Evolutionary conservation across 2,888 invertebrate genomes (phyloP).

Genomic region (Phytoseiulus persimilis): DNA sequence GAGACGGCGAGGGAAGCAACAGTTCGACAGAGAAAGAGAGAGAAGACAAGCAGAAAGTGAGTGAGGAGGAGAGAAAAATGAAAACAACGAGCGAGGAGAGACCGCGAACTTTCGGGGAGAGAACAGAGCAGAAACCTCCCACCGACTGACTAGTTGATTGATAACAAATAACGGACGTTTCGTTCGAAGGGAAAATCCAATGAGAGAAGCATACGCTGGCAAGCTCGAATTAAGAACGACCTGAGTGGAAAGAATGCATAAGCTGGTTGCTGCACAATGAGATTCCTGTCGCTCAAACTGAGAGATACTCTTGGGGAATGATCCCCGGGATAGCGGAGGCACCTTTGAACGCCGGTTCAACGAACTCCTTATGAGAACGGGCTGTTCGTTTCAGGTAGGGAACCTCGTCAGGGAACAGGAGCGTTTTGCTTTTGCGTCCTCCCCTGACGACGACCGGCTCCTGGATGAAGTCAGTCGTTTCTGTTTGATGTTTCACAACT

Average conservation of each 20-base stretch:
- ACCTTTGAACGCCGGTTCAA: constrained; percentile 14
- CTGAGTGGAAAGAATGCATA: neutral
- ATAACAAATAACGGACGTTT: neutral
- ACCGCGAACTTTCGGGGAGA: neutral
- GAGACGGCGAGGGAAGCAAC: neutral
- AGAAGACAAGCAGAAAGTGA: neutral
- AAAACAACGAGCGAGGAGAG: neutral
- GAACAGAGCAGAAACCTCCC: neutral
- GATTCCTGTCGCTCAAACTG: neutral
- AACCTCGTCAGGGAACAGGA: constrained; percentile 23
- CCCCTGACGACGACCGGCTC: constrained; percentile 27
- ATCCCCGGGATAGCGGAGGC: constrained; percentile 29
- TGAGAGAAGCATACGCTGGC: neutral
- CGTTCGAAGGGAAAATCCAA: neutral
- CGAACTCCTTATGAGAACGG: constrained; percentile 31
- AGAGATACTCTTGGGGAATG: constrained; percentile 32
- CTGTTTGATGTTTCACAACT: neutral
- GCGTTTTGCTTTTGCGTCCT: neutral
- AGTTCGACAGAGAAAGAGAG: neutral
- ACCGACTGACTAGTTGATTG: neutral
- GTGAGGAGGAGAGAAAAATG: neutral
- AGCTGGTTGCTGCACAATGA: neutral
- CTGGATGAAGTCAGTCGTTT: constrained; percentile 29
- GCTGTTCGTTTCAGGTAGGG: constrained; percentile 29
- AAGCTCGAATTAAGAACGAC: neutral